Conservation (phyloP, 2,888 invertebrate species). For the Scaptomyza cyrtandrae region DNA sequence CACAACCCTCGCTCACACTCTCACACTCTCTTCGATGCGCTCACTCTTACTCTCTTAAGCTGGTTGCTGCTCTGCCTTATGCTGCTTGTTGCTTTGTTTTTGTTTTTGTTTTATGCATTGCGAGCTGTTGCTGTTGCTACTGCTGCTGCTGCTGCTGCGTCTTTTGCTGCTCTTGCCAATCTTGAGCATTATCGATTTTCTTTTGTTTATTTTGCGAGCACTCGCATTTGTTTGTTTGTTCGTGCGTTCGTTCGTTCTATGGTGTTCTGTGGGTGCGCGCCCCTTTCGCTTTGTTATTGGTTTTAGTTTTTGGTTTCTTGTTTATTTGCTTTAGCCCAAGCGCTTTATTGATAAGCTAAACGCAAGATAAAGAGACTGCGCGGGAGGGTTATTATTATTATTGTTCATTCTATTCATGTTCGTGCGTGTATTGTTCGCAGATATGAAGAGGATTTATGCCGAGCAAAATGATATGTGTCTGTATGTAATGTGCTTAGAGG, state of each 20-base stretch:
- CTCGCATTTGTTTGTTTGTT: slow-evolving; percentile 51
- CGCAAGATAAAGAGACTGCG: not conserved
- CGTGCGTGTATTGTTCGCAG: slow-evolving; percentile 29
- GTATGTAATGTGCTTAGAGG: not conserved
- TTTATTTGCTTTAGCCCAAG: slow-evolving; percentile 56
- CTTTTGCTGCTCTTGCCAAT: slow-evolving; percentile 73
- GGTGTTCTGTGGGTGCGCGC: slow-evolving; percentile 22
- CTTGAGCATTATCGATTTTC: slow-evolving; percentile 80
- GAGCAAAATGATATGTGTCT: not conserved
- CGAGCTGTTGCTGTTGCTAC: slow-evolving; percentile 20
- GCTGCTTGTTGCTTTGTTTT: slow-evolving; percentile 60
- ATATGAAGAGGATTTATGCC: slow-evolving; percentile 40
- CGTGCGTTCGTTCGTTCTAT: slow-evolving; percentile 3
- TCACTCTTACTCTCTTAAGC: slow-evolving; percentile 20
- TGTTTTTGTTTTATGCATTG: slow-evolving; percentile 48
- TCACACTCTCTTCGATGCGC: not conserved
- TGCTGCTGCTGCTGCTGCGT: slow-evolving; percentile 7
- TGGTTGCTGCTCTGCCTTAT: slow-evolving; percentile 11
- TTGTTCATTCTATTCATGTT: slow-evolving; percentile 13
- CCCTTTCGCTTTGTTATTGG: slow-evolving; percentile 20
- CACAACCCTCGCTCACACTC: slow-evolving; percentile 43
- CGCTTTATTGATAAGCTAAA: slow-evolving; percentile 54
- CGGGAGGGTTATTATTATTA: slow-evolving; percentile 5
- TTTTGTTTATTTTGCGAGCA: slow-evolving; percentile 52
- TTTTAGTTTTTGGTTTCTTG: slow-evolving; percentile 41